A percentile compares a stretch with the other conserved stretches of the same genome.
phyloP scores from a whole-genome alignment of 2,113 vertebrate species.

The Coptodon rendalli region DNA sequence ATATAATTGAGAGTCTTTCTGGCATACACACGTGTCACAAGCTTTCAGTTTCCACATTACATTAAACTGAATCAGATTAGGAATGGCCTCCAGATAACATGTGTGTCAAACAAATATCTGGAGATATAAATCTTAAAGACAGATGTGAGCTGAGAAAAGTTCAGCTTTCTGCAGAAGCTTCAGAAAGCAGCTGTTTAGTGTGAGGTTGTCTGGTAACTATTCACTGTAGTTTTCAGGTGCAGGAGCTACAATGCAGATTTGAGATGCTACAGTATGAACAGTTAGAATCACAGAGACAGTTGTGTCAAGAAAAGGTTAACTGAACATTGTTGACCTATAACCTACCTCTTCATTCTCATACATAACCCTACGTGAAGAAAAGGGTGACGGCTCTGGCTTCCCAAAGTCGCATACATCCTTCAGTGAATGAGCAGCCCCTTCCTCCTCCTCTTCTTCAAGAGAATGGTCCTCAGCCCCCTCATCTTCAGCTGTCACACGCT shows the following conservation, averaged over 20 bases:
- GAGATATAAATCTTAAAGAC: background rate
- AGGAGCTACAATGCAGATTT: background rate
- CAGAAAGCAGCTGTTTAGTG: background rate
- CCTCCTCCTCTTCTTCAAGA: slow-evolving; percentile 86
- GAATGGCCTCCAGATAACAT: background rate
- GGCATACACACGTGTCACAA: background rate
- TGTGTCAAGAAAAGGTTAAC: background rate
- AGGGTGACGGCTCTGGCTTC: slow-evolving; percentile 91
- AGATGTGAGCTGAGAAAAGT: background rate
- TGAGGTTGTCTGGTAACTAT: background rate
- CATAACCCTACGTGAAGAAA: slow-evolving; percentile 96
- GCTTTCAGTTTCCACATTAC: background rate
- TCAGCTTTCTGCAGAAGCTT: background rate
- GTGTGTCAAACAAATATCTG: background rate
- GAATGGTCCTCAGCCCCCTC: slow-evolving; percentile 84
- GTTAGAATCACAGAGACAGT: background rate
- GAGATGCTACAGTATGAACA: background rate
- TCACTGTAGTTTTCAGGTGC: background rate
- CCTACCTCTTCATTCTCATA: slow-evolving; percentile 97
- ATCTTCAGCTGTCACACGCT: slow-evolving; percentile 86
- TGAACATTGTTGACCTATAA: background rate
- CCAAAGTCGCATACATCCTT: slow-evolving; percentile 96
- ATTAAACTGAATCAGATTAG: background rate
- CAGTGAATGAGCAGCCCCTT: slow-evolving; percentile 89
- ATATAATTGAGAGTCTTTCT: background rate